Base-by-base conservation (phyloP, 2,113 vertebrate genomes). In the Oreotrochilus melanogaster region DNA sequence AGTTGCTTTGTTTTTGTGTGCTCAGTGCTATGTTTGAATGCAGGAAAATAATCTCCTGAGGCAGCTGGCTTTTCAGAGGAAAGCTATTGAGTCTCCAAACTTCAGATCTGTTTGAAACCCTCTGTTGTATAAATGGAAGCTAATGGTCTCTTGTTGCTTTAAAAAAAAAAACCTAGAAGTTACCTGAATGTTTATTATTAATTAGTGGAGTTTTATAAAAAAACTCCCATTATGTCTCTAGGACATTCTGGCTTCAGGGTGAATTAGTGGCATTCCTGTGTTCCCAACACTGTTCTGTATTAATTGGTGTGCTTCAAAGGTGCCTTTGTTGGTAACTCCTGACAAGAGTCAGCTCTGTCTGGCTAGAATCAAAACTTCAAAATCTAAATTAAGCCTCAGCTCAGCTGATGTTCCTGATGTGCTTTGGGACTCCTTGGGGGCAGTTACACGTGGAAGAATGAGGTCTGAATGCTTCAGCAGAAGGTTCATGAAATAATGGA, bases 1-100 rank as follows among this genome's bases (percentile, higher is more conserved):
- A 94, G 78, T 83, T 83, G 65, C 87, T 94, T 88, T 96, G 71
- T 89, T 96, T 92, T 51, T 18, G 66, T 90, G 1, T 47, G 37
- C 54, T 73, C 1, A 1, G 25, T 12, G 19, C 61, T 84, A 21
- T 24, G n/a, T 75, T 50, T 62, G 71, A 93, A 37, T 48, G 35
- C 30, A 56, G 28, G 78, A 56, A 83, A 93, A 80, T 37, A 51
- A 86, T 82, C 82, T 84, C 84, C 66, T 30, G 62, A 78, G 78
- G 87, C 81, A 56, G 47, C 18, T 86, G 78, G 71, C 47, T 78
- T 78, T 92, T 88, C 60, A 35, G 67, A 23, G 23, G 28, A 61
- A 83, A 93, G 60, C 60, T 86, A 1, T 23, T 45, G 91, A 83
- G 75, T 18, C 64, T 70, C 31, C 24, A 56, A 35, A 54, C 78